These are phyloP conservation scores for Morpho achilles DNA, from an alignment of 2,888 invertebrate species.

Conservation along the genomic window DNA sequence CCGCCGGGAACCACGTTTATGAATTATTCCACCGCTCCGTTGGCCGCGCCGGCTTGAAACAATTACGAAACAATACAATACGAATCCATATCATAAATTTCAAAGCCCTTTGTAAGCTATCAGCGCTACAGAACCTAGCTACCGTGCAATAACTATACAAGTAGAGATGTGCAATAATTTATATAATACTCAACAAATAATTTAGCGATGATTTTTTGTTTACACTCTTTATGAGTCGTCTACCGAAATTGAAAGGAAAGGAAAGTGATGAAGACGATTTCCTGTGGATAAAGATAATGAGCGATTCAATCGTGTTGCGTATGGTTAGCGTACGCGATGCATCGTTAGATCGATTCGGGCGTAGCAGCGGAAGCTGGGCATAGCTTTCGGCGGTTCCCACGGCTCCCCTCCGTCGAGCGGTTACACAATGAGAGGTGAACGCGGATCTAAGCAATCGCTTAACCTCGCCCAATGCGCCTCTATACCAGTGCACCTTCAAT, in stretches of 20 bases:
- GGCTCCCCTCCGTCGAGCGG: conserved; percentile 42
- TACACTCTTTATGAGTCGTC: too few relatives aligned
- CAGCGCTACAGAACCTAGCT: conserved; percentile 19
- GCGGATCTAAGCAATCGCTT: conserved; percentile 79
- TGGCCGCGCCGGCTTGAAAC: conserved; percentile 58
- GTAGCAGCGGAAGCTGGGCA: conserved; percentile 71
- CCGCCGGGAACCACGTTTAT: conserved; percentile 68
- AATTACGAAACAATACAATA: conserved; percentile 74
- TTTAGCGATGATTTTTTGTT: too few relatives aligned
- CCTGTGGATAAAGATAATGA: conserved; percentile 62
- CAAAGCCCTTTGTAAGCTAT: conserved; percentile 55
- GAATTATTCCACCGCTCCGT: conserved; percentile 66
- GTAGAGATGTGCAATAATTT: too few relatives aligned
- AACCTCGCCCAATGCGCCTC: conserved; percentile 75
- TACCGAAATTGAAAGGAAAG: conserved; percentile 1
- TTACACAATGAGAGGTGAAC: conserved; percentile 79
- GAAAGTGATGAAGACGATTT: conserved; percentile 52
- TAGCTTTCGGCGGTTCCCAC: conserved; percentile 78
- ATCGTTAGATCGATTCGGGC: conserved; percentile 67
- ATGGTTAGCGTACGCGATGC: conserved; percentile 52
- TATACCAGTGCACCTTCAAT: conserved; percentile 40
- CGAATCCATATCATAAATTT: conserved; percentile 65
- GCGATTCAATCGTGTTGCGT: conserved; percentile 60
- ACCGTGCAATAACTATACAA: neutral
- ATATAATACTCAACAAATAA: too few relatives aligned